Conservation (phyloP, 2,113 vertebrate genomes). For the Dicentrarchus labrax region DNA sequence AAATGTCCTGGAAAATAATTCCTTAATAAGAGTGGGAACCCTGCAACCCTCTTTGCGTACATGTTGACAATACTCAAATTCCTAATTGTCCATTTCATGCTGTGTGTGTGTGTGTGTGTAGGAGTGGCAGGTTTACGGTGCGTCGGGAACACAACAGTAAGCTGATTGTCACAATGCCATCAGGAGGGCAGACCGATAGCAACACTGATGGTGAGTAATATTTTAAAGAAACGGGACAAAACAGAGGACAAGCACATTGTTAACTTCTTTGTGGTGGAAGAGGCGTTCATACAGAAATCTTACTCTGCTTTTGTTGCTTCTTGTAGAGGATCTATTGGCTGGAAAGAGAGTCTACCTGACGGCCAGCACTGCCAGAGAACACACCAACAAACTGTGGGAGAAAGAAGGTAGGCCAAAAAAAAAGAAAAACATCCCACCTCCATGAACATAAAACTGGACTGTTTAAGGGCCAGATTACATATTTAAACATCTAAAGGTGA, state of each 20-base stretch:
- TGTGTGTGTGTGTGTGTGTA: slow-evolving; percentile 63
- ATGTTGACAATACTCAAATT: not conserved
- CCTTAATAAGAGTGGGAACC: too few species aligned
- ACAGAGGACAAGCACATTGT: not conserved
- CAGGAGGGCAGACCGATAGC: slow-evolving; percentile 43
- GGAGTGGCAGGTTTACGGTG: slow-evolving; percentile 84
- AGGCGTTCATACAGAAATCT: too few species aligned
- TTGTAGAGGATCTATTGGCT: slow-evolving; percentile 80
- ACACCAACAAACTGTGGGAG: slow-evolving; percentile 88
- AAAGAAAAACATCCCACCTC: not conserved
- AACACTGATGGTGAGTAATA: slow-evolving; percentile 53
- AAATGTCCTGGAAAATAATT: too few species aligned
- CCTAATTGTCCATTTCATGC: not conserved
- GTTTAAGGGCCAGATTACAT: not conserved
- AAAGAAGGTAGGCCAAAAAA: slow-evolving; percentile 88
- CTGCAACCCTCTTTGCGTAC: not conserved
- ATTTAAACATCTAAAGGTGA: not conserved
- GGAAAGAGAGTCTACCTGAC: slow-evolving; percentile 93
- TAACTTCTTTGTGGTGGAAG: not conserved
- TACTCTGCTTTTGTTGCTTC: not conserved
- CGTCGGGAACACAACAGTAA: slow-evolving; percentile 96
- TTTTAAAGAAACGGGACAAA: not conserved
- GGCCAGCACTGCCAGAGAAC: slow-evolving; percentile 89
- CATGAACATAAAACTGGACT: too few species aligned
- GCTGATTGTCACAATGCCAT: slow-evolving; percentile 88